Evolutionary conservation across 2,797 vertebrate genomes (phyloP).

Genomic region (Sternotherus odoratus): DNA sequence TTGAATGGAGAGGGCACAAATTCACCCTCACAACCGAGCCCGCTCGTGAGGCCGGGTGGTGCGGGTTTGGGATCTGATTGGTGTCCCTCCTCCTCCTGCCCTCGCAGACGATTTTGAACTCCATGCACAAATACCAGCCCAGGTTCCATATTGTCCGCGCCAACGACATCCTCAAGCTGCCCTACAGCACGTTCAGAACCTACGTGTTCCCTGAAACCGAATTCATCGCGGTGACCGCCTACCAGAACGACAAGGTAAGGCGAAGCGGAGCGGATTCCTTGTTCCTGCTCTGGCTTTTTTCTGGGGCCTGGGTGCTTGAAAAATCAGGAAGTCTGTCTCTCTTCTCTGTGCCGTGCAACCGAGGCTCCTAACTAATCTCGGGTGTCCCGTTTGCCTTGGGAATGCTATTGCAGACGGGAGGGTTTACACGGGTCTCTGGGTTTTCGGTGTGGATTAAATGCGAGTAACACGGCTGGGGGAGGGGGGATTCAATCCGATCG

Average conservation of each 20-base stretch:
- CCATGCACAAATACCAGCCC: slow-evolving; percentile 99
- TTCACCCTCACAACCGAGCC: too few relatives aligned
- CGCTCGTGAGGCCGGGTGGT: not conserved
- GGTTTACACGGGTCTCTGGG: not conserved
- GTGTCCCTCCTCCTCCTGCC: not conserved
- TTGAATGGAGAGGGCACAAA: not conserved
- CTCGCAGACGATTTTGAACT: slow-evolving; percentile 95
- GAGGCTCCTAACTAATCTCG: not conserved
- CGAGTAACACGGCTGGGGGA: not conserved
- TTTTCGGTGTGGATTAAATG: not conserved
- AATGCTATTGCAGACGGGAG: not conserved
- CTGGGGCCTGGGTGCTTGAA: slow-evolving; percentile 59
- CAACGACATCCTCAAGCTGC: slow-evolving; percentile 97
- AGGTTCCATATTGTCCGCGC: slow-evolving; percentile 97
- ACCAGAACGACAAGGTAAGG: slow-evolving; percentile 98
- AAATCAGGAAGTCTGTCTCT: slow-evolving; percentile 47
- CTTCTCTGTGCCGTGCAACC: not conserved
- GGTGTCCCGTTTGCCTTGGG: not conserved
- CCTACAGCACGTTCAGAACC: slow-evolving; percentile 97
- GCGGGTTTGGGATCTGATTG: not conserved
- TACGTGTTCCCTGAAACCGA: slow-evolving; percentile 98
- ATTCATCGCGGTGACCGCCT: slow-evolving; percentile 98
- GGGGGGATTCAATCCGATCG: not conserved
- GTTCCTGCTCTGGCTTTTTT: slow-evolving; percentile 61
- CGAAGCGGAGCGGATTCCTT: slow-evolving; percentile 60